Conservation (phyloP, 2,113 vertebrate species). For the Progne subis region DNA sequence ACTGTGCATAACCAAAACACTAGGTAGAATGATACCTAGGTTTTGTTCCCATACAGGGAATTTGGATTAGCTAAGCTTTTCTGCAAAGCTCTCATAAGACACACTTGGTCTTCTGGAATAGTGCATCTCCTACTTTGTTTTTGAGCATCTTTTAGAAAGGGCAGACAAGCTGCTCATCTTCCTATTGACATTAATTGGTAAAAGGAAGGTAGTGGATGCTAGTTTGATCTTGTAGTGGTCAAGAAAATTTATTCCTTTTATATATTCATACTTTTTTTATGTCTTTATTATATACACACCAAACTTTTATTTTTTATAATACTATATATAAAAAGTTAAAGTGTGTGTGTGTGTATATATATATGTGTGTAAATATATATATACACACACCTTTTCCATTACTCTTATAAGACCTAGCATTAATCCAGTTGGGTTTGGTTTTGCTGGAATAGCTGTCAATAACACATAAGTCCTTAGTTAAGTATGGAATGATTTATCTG, state of each 20-base stretch:
- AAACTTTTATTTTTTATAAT: background rate
- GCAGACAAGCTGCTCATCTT: background rate
- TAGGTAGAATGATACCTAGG: background rate
- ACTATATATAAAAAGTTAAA: background rate
- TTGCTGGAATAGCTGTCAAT: background rate
- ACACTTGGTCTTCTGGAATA: background rate
- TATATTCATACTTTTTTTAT: background rate
- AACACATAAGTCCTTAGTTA: background rate
- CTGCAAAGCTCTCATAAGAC: background rate
- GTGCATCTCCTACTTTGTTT: background rate
- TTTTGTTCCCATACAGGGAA: background rate
- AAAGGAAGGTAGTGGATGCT: background rate
- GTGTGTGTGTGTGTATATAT: fast-evolving
- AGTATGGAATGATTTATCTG: background rate
- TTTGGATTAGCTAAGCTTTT: background rate
- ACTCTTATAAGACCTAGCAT: background rate
- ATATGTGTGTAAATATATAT: too few species aligned
- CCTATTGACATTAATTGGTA: background rate
- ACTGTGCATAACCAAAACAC: background rate
- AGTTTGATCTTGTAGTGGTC: background rate
- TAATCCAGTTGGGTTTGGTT: background rate
- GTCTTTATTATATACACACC: background rate
- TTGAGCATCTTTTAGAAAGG: background rate
- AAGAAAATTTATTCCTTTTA: background rate
- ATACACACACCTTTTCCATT: background rate